Percentiles rank a stretch among this genome's conserved stretches.
phyloP scores from a whole-genome alignment of 2,113 vertebrate genomes.

The Sebastes fasciatus region DNA sequence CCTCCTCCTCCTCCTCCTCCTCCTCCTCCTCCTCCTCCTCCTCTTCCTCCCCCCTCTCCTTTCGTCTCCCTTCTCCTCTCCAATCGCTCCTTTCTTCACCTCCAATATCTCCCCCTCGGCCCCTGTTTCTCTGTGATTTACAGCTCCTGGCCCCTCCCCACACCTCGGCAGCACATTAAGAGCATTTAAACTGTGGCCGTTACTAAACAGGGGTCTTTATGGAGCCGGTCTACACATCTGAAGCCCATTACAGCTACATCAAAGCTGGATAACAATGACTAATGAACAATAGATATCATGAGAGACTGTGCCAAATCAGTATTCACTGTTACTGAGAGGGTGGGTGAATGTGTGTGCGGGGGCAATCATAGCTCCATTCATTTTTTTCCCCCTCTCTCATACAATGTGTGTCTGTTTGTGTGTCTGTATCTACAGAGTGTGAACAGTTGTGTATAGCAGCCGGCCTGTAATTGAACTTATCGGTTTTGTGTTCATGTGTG shows the following conservation, averaged over 20 bases:
- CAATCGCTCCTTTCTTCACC: conserved; percentile 54
- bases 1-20: neutral
- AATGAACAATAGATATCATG: conserved; percentile 82
- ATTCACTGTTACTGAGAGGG: conserved; percentile 57
- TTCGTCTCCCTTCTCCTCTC: conserved; percentile 23
- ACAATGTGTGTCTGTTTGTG: conserved; percentile 19
- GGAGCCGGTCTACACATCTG: conserved; percentile 74
- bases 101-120: neutral
- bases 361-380: conserved; percentile 57
- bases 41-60: conserved; percentile 11
- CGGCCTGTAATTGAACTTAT: neutral
- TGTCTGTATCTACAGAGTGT: conserved; percentile 1
- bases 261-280: conserved; percentile 80
- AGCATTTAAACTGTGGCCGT: conserved; percentile 80
- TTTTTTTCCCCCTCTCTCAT: neutral
- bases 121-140: conserved; percentile 70
- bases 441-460: conserved; percentile 8
- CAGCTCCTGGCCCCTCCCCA: conserved; percentile 68
- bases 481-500: neutral
- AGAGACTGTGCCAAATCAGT: conserved; percentile 76
- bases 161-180: conserved; percentile 79
- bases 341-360: conserved; percentile 32
- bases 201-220: conserved; percentile 82
- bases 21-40: conserved; percentile 3
- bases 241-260: conserved; percentile 81